Base-by-base conservation (phyloP, 30 jellyfish, hydroid and myxozoan species). In the Aurelia aurita region DNA sequence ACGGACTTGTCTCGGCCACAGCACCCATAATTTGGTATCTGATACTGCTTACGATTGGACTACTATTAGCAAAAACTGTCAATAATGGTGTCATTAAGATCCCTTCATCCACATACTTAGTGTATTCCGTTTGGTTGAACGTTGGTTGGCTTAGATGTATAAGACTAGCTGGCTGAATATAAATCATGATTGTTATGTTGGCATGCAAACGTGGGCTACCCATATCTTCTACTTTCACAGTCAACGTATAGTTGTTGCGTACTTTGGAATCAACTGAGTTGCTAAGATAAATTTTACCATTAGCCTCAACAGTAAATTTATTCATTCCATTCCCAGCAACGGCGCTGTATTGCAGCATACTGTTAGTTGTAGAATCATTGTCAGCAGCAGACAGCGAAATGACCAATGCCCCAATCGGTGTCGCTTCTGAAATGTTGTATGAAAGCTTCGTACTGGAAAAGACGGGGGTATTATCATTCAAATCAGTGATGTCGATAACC, bases 391-490 rank as follows among this genome's bases (percentile, higher is more conserved):
- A 25, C 13, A 93, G 35, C 12, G 88, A 55, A 5, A 69, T 61
- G 7, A 93, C 82, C n/a, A 90, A 31, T 9, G 97, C 67, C 18
- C 98, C 98, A 29, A 69, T 45, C 15, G 78, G 69, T 23, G 97
- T 87, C 21, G 91, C 92, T 29, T 93, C 98, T 25, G 98, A 78
- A 53, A 93, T 93, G 86, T 82, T 80, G 51, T 34, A 61, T 8
- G 34, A 59, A 10, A 49, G 65, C n/a, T 58, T 44, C 15, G 81
- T 46, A 28, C 32, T 80, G 20, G 78, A 47, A 66, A 93, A 77
- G 12, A 67, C 87, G 12, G 98, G 98, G 21, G 75, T 88, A 59
- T 93, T 87, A 68, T 93, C 98, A 53, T 93, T 93, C 84, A 87
- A 64, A 58, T 93, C 98, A 5, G 89, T 59, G 43, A 93, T 84